phyloP scores from a whole-genome alignment of 2,797 vertebrate genomes.

The Brachymystax lenok region DNA sequence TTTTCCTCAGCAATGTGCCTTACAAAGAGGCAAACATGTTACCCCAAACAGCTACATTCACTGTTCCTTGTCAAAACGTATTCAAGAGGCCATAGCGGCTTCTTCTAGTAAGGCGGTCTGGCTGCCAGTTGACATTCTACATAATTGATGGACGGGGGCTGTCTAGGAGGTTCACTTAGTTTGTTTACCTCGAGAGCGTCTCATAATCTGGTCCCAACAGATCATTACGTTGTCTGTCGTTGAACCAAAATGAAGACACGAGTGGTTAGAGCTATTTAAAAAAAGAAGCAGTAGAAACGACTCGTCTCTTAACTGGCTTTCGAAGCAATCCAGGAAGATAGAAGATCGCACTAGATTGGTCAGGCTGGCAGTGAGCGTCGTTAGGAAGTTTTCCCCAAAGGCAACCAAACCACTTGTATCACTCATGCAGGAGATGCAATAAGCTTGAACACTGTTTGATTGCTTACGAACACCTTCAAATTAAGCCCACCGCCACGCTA shows the following conservation, averaged over 20 bases:
- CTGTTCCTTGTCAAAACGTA: background rate
- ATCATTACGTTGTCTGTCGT: background rate
- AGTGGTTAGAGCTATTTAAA: background rate
- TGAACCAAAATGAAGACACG: background rate
- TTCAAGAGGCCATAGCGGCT: background rate
- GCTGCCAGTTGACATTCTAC: background rate
- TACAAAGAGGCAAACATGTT: background rate
- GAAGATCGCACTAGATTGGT: constrained; percentile 14
- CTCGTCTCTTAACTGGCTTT: background rate
- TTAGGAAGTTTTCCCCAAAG: background rate
- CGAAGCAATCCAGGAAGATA: constrained; percentile 4
- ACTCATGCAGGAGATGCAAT: constrained; percentile 48
- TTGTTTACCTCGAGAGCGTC: background rate
- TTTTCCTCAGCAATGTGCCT: background rate
- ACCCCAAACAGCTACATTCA: background rate
- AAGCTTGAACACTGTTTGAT: background rate
- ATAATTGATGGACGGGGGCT: background rate
- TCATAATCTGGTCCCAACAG: background rate
- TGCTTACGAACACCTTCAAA: background rate
- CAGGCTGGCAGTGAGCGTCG: constrained; percentile 32
- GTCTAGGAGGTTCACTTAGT: background rate
- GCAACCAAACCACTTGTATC: constrained; percentile 4
- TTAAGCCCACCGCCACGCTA: constrained; percentile 30
- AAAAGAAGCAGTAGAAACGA: background rate
- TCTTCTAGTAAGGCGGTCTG: background rate